Base-by-base conservation (phyloP, 2,113 vertebrate species). In the Rhynchomys soricoides region DNA sequence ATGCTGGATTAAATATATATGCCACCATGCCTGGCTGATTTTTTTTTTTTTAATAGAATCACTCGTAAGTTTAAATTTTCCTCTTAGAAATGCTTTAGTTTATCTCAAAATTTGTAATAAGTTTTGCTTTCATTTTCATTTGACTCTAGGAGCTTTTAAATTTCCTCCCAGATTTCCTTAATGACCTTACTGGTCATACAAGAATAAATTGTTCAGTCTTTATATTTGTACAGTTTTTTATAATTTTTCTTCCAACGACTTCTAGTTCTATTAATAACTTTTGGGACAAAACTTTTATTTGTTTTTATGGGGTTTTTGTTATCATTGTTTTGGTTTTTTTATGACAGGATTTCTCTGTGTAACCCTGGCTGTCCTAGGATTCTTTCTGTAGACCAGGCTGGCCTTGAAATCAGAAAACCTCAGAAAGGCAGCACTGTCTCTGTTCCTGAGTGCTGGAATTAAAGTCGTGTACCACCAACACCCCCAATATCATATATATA, bases 51-150 rank as follows among this genome's bases (percentile, higher is more conserved):
- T 40, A 82, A 57, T 57, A 82, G 40, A 57, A 57, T 21, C 79
- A 82, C 34, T 82, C 52, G 59, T 82, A 40, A n/a, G 3, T 82
- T 34, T 81, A 40, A 57, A 82, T 22, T 59, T 82, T 52, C 22
- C 52, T 59, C 52, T 82, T 82, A 85, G 82, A 64, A 64, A 57
- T 83, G 7, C 24, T 16, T 62, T 62, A 64, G 82, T 4, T 85
- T 85, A 45, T 64, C 26, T 40, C 13, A 45, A 45, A 45, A 31
- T 62, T 64, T 85, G 57, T 64, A 62, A 4, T 31, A 85, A 85
- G 40, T 64, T 64, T 62, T 85, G 57, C 82, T 85, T 85, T 64
- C 82, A 85, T 85, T 62, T 85, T 85, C 57, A 64, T 85, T 85
- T 45, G 59, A 85, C 59, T 85, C 40, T 8, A 19, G 40, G 2